A percentile compares a stretch with the other conserved stretches of the same genome.
Evolutionary conservation across 2,888 invertebrate species (phyloP).

Genomic region (Netelia fuscicornis): DNA sequence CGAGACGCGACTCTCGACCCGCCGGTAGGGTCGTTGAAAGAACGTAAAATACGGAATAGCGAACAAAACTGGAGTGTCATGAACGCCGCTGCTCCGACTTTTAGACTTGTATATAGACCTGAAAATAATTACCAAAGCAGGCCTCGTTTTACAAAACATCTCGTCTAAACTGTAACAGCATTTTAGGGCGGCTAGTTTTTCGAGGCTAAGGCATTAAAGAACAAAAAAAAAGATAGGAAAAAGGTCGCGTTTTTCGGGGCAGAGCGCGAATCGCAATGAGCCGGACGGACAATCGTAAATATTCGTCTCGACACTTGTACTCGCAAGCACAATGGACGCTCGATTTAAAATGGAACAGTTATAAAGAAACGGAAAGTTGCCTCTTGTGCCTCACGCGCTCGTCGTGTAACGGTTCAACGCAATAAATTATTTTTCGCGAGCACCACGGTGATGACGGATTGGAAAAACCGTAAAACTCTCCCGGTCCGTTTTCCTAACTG

Average conservation of each 20-base stretch:
- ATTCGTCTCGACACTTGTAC: conserved; percentile 68
- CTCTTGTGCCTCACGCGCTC: conserved; percentile 59
- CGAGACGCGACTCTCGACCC: conserved; percentile 14
- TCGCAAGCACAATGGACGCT: conserved; percentile 68
- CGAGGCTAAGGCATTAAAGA: conserved; percentile 17
- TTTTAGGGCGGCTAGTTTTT: conserved; percentile 57
- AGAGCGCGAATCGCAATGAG: conserved; percentile 39
- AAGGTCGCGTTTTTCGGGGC: conserved; percentile 19
- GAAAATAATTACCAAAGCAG: conserved; percentile 62
- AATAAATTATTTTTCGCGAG: conserved; percentile 79
- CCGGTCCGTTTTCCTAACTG: conserved; percentile 77
- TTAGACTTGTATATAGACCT: conserved; percentile 14
- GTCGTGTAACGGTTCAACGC: conserved; percentile 73
- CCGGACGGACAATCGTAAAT: conserved; percentile 74
- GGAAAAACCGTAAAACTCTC: conserved; percentile 69
- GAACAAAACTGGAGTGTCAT: conserved; percentile 36
- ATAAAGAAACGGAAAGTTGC: conserved; percentile 73
- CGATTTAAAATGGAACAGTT: conserved; percentile 82
- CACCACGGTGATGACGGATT: conserved; percentile 29
- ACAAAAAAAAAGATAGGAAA: conserved; percentile 40
- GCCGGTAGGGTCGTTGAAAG: conserved; percentile 18
- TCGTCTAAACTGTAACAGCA: conserved; percentile 76
- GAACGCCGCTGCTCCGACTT: neutral
- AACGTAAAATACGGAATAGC: conserved; percentile 61
- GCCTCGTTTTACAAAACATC: conserved; percentile 67